These are phyloP conservation scores for Mythimna loreyi DNA, from an alignment of 2,888 invertebrate genomes.

Conservation along the genomic window DNA sequence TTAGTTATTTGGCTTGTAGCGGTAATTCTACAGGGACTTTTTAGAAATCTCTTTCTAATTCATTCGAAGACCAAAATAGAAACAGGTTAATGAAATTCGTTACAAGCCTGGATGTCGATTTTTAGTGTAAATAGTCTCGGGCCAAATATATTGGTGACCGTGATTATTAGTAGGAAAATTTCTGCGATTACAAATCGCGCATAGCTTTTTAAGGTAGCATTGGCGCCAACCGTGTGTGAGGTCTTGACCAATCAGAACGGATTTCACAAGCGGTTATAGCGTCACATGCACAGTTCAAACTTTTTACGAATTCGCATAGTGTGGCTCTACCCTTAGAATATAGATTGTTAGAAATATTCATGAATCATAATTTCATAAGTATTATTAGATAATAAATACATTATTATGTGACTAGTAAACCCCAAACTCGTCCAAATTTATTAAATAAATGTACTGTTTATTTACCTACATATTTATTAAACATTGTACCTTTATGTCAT, in stretches of 20 bases:
- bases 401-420: conserved; percentile 37
- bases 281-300: conserved; percentile 13
- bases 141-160: conserved; percentile 23
- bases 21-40: conserved; percentile 21
- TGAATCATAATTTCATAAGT: conserved; percentile 42
- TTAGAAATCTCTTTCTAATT: conserved; percentile 2
- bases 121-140: not conserved
- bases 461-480: conserved; percentile 34
- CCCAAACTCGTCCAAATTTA: conserved; percentile 61
- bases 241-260: conserved; percentile 29
- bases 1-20: conserved; percentile 39
- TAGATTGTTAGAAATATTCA: conserved; percentile 29
- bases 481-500: conserved; percentile 34
- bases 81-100: not conserved
- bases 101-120: not conserved
- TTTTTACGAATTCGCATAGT: conserved; percentile 12
- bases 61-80: not conserved
- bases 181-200: conserved; percentile 15
- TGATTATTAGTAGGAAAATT: not conserved
- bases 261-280: conserved; percentile 33
- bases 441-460: conserved; percentile 38
- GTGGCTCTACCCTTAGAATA: conserved; percentile 26
- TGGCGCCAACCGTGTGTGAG: conserved; percentile 17
- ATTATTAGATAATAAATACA: conserved; percentile 42
- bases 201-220: conserved; percentile 1